Evolutionary conservation across 2,797 vertebrate genomes (phyloP), one percentile per base, ranked within the genome.

Genomic region (Prunella strophiata): DNA sequence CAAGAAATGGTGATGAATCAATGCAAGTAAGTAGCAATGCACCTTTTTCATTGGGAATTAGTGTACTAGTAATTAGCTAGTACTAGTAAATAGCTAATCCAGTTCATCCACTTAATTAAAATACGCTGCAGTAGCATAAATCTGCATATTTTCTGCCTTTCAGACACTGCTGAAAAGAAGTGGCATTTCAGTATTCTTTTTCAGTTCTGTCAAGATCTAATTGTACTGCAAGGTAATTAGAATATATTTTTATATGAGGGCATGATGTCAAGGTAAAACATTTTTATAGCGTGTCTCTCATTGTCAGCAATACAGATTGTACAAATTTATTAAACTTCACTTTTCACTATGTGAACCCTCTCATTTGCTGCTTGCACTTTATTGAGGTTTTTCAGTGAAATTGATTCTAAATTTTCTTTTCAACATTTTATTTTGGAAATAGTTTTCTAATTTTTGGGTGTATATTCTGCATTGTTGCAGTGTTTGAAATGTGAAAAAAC

Each of bases 221-320:
- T 83, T 88, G 52, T 95, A 90, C 63, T 88, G 83, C 66, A 78
- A 73, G 70, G 74, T 71, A 55, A 22, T 84, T 94, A 61, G 62
- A 85, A 86, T 91, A 86, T 96, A 96, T 91, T 96, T 96, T 95
- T 96, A 43, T 94, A 95, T 59, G 74, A 92, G 79, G 61, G 29
- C 59, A 81, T 81, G 55, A 73, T 88, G 40, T 90, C 62, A 76
- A 84, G 70, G 45, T 86, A 57, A 84, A 95, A 76, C 58, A 47
- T 75, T 94, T 96, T 89, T 89, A 67, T 93, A 89, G 50, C 3
- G 3, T 89, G 45, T 89, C 54, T 88, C 34, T 93, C 83, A 72
- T 62, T 82, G 65, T 85, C 73, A 84, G 51, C 66, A 78, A 78
- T 76, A 77, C n/a, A 58, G 65, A 76, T 27, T 75, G 57, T 95